phyloP scores from a whole-genome alignment of 1,140 invertebrate species.

The Drosophila mayri region DNA sequence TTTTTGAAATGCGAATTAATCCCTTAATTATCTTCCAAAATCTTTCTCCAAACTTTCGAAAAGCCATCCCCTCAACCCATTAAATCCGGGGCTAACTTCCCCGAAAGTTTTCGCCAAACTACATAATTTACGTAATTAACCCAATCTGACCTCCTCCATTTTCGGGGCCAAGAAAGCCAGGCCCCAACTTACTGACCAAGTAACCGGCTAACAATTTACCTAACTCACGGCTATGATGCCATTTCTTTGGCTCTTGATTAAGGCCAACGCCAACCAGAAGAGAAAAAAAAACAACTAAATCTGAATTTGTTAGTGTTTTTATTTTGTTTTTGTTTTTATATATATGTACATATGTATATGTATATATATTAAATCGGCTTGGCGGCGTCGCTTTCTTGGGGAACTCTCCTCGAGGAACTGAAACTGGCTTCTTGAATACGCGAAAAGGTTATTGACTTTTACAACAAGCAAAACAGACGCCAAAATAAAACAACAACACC shows the following conservation, averaged over 20 bases:
- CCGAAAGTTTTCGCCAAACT: constrained; percentile 22
- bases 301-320: constrained; percentile 26
- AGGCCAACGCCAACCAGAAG: constrained; percentile 40
- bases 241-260: constrained; percentile 65
- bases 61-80: constrained; percentile 3
- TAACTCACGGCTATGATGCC: constrained; percentile 59
- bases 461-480: constrained; percentile 79
- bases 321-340: constrained; percentile 23
- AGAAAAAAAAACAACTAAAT: constrained; percentile 23
- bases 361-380: constrained; percentile 10
- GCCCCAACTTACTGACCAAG: constrained; percentile 43
- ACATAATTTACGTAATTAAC: constrained; percentile 43
- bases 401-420: constrained; percentile 51
- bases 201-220: constrained; percentile 38
- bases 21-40: not conserved
- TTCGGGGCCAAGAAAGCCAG: constrained; percentile 32
- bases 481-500: constrained; percentile 42
- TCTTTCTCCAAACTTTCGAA: not conserved
- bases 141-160: constrained; percentile 21
- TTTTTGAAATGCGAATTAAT: not conserved
- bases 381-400: constrained; percentile 36
- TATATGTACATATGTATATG: not conserved
- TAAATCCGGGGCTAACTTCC: constrained; percentile 12
- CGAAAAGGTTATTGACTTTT: constrained; percentile 81
- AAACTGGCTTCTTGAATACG: constrained; percentile 76